These are phyloP conservation scores for Hepsetus odoe DNA, from an alignment of 2,113 vertebrate species.

Conservation along the genomic window DNA sequence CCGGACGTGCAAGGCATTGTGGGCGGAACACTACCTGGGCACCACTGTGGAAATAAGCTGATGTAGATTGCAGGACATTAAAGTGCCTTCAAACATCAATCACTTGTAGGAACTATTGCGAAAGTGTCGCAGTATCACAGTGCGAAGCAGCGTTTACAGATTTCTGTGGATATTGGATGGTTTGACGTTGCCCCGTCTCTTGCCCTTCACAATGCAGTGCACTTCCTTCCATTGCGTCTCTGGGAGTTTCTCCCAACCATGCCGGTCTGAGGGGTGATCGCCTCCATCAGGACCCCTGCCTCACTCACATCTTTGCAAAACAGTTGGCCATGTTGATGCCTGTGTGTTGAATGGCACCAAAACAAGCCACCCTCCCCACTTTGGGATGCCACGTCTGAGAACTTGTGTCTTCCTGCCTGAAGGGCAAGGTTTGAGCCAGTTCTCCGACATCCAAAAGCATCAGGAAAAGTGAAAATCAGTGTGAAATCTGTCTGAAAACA, in stretches of 20 bases:
- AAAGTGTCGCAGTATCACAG: too few species aligned
- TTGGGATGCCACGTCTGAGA: conserved; percentile 65
- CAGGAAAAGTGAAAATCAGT: conserved; percentile 31
- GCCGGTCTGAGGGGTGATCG: conserved; percentile 92
- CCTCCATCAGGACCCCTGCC: conserved; percentile 82
- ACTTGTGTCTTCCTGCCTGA: conserved; percentile 68
- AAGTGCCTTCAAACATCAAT: not conserved
- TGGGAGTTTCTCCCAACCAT: conserved; percentile 58
- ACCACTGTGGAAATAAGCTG: conserved; percentile 52
- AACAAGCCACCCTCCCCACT: conserved; percentile 54
- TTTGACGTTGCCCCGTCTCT: conserved; percentile 71
- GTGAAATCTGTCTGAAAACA: not conserved
- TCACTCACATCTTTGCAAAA: conserved; percentile 72
- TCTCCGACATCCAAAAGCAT: conserved; percentile 69
- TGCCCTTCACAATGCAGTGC: conserved; percentile 83
- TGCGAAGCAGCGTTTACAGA: too few species aligned
- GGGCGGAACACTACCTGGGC: conserved; percentile 82
- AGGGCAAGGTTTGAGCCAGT: conserved; percentile 69
- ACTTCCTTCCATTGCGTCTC: conserved; percentile 74
- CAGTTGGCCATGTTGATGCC: conserved; percentile 96
- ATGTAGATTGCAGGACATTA: not conserved
- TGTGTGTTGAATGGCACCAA: conserved; percentile 72
- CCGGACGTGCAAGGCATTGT: conserved; percentile 84
- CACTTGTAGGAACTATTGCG: too few species aligned
- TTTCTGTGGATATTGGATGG: not conserved